Percentiles rank a stretch among this genome's conserved stretches.
These are phyloP conservation scores for Tiliacea aurago DNA, from an alignment of 2,888 invertebrate species.

Conservation along the genomic window DNA sequence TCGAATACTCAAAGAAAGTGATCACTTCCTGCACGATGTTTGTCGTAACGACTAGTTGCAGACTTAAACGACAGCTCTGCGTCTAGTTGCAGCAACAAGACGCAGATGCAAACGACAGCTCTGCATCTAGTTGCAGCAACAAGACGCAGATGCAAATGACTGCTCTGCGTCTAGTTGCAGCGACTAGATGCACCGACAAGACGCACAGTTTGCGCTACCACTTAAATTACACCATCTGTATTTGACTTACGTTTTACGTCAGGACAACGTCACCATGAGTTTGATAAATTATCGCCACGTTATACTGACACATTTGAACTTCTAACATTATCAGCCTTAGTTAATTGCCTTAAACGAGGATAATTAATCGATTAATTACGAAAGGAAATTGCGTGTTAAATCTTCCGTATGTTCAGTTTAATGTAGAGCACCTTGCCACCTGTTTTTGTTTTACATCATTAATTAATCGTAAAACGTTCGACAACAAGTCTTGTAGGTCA, in stretches of 20 bases:
- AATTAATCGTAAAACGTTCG: slow-evolving; percentile 39
- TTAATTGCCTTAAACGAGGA: slow-evolving; percentile 53
- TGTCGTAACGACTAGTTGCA: background rate
- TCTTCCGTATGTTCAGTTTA: slow-evolving; percentile 35
- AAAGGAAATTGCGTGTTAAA: slow-evolving; percentile 54
- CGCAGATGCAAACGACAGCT: background rate
- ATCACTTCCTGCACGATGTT: background rate
- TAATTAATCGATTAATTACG: slow-evolving; percentile 51
- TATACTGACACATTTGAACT: slow-evolving; percentile 43
- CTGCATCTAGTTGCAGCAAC: too few species aligned
- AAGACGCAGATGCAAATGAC: too few species aligned
- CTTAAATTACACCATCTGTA: slow-evolving; percentile 11
- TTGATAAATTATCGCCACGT: slow-evolving; percentile 25
- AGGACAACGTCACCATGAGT: slow-evolving; percentile 21
- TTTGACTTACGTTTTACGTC: slow-evolving; percentile 31
- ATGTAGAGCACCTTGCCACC: slow-evolving; percentile 38
- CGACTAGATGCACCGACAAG: too few species aligned
- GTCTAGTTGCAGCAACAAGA: background rate
- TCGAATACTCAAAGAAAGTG: background rate
- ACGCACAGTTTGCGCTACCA: background rate
- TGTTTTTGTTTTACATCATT: slow-evolving; percentile 24
- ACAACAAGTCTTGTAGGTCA: slow-evolving; percentile 29
- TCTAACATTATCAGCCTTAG: slow-evolving; percentile 39
- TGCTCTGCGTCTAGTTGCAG: too few species aligned
- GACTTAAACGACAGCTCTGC: background rate